Evolutionary conservation across 1,140 invertebrate genomes (phyloP).

Genomic region (Bombus confusus): DNA sequence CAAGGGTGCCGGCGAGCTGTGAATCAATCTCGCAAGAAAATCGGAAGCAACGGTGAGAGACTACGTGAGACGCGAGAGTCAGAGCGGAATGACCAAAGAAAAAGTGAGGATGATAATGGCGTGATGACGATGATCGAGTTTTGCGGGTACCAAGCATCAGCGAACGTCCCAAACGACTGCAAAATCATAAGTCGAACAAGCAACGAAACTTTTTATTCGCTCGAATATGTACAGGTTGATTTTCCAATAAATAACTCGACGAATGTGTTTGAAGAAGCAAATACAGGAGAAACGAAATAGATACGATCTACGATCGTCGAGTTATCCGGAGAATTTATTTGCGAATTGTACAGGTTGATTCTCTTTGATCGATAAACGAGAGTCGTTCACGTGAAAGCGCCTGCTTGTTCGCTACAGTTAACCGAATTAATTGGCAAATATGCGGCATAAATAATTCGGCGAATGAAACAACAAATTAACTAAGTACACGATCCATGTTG

Average conservation of each 20-base stretch:
- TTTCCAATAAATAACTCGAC: neutral
- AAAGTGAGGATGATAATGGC: slow-evolving; percentile 2
- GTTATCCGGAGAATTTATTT: no score
- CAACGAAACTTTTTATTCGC: neutral
- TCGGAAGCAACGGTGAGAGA: slow-evolving; percentile 16
- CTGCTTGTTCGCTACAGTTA: no score
- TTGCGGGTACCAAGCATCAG: neutral
- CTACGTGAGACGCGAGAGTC: neutral
- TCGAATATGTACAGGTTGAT: neutral
- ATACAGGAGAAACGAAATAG: neutral
- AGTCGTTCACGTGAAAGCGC: no score
- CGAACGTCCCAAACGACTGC: neutral
- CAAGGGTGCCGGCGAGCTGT: slow-evolving; percentile 28
- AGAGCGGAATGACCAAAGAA: neutral
- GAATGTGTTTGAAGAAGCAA: neutral
- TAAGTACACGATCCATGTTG: neutral
- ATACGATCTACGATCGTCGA: no score
- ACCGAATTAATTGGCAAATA: no score
- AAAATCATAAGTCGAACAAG: neutral
- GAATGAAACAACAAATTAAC: neutral
- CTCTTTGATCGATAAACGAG: no score
- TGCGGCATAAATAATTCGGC: neutral
- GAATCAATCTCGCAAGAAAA: slow-evolving; percentile 7
- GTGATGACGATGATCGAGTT: slow-evolving; percentile 16
- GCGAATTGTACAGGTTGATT: no score